phyloP scores from a whole-genome alignment of 2,797 vertebrate species.

The Poeciliopsis gracilis region DNA sequence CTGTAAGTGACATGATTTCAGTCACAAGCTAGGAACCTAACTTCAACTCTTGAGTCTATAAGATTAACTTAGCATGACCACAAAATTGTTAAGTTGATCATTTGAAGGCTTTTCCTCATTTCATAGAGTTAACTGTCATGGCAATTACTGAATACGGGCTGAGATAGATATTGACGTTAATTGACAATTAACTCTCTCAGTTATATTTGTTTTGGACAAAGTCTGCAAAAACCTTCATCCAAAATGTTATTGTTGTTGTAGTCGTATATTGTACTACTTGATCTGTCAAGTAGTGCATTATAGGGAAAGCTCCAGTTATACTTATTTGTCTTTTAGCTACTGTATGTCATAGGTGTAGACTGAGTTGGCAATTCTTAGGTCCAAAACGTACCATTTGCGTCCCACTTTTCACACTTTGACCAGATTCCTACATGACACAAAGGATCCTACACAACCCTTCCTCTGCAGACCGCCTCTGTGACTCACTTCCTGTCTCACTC shows the following conservation, averaged over 20 bases:
- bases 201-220: neutral
- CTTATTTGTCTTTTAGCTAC: neutral
- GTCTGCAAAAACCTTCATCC: neutral
- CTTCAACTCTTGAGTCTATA: slow-evolving; percentile 3
- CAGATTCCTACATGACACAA: too few relatives aligned
- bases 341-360: neutral
- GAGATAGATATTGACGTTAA: neutral
- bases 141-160: neutral
- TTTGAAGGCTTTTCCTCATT: neutral
- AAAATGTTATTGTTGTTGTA: neutral
- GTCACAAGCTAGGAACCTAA: neutral
- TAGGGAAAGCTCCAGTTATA: neutral
- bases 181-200: neutral
- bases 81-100: neutral
- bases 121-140: neutral
- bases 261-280: too few relatives aligned
- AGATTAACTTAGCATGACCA: neutral
- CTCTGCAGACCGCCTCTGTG: too few relatives aligned
- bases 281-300: neutral
- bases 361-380: neutral
- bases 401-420: too few relatives aligned
- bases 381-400: too few relatives aligned
- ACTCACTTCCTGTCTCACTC: too few relatives aligned
- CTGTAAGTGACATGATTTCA: slow-evolving; percentile 25
- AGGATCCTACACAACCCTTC: too few relatives aligned